Evolutionary conservation across 2,113 vertebrate species (phyloP).

Genomic region (Clarias macrocephalus): DNA sequence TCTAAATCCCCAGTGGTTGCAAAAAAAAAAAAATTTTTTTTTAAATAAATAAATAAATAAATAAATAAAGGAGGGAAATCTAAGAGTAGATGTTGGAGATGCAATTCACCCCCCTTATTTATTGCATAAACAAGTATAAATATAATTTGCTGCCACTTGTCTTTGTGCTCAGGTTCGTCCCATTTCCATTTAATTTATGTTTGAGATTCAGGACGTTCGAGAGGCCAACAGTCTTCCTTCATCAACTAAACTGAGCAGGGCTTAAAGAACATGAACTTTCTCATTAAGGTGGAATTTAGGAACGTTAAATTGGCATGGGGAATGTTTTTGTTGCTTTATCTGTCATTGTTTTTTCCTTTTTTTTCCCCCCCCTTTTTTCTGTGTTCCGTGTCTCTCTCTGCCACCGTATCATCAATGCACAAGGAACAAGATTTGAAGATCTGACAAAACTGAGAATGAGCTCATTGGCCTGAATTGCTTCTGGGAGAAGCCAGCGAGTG

Average conservation of each 20-base stretch:
- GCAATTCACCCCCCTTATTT: background rate
- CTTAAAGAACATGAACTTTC: background rate
- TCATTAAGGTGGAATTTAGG: background rate
- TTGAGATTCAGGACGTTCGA: too few species aligned
- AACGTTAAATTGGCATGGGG: background rate
- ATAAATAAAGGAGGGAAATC: too few species aligned
- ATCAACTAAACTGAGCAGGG: too few species aligned
- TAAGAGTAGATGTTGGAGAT: background rate
- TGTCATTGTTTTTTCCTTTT: background rate
- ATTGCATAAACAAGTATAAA: too few species aligned
- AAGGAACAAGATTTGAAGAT: background rate
- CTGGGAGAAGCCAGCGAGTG: background rate
- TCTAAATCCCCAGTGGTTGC: background rate
- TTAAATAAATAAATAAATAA: too few species aligned
- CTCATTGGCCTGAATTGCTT: background rate
- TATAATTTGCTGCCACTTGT: background rate
- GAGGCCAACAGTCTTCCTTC: too few species aligned
- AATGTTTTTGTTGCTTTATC: background rate
- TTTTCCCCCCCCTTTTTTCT: background rate
- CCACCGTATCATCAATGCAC: background rate
- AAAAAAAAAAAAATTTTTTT: too few species aligned
- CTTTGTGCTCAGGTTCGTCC: background rate
- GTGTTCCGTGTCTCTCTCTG: background rate
- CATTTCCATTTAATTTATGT: background rate
- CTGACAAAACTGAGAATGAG: background rate